Percentiles rank a stretch among this genome's conserved stretches.
Conservation (phyloP, 1,140 invertebrate species). For the Muscidifurax raptorellus region DNA sequence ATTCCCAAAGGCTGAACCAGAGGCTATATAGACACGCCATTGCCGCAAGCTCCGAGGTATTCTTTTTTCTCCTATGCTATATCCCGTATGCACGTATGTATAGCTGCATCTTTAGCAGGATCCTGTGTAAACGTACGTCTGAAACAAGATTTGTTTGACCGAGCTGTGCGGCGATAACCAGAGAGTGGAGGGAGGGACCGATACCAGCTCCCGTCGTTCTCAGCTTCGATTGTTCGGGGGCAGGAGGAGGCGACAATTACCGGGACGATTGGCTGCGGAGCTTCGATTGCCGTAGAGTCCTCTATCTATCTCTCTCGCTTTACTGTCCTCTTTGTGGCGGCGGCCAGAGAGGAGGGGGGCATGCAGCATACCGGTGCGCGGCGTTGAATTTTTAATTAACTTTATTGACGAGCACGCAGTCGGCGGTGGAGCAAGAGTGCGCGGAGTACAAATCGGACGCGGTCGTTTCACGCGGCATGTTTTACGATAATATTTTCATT, state of each 20-base stretch:
- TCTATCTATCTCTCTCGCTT: not conserved
- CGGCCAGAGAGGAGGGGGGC: not conserved
- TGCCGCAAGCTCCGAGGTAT: conserved; percentile 19
- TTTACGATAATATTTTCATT: too few species aligned
- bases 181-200: not conserved
- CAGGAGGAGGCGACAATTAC: conserved; percentile 24
- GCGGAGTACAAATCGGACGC: too few species aligned
- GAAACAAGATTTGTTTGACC: conserved; percentile 46
- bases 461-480: too few species aligned
- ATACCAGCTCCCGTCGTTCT: not conserved
- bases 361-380: too few species aligned
- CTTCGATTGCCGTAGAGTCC: not conserved
- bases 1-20: conserved; percentile 31
- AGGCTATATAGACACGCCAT: not conserved
- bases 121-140: not conserved
- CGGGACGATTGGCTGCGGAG: conserved; percentile 1
- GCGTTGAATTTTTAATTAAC: conserved; percentile 28
- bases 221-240: not conserved
- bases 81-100: not conserved
- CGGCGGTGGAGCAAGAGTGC: too few species aligned
- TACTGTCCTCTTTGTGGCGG: not conserved
- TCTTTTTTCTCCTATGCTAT: not conserved
- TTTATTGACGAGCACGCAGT: not conserved
- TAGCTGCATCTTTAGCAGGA: not conserved
- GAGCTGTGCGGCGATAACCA: not conserved